Evolutionary conservation across 2,888 invertebrate genomes (phyloP).

Genomic region (Dioctria linearis): DNA sequence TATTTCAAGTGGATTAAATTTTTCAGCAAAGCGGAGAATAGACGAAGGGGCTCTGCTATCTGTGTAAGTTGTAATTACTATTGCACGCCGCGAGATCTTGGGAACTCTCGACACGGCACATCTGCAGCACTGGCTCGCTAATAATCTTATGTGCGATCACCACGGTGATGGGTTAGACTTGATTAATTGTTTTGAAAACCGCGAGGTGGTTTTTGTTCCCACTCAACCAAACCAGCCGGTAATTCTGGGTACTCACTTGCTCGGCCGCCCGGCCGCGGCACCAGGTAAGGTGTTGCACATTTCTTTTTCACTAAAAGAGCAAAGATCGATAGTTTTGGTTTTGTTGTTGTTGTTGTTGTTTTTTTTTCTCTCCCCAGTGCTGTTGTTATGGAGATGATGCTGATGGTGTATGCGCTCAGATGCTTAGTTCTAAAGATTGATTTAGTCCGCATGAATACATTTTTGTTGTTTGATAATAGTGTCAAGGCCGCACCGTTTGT

Average conservation of each 20-base stretch:
- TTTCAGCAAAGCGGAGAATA: slow-evolving; percentile 38
- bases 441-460: slow-evolving; percentile 3
- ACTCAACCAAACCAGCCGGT: background rate
- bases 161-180: slow-evolving; percentile 17
- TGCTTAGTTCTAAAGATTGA: slow-evolving; percentile 17
- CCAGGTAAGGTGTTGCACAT: slow-evolving; percentile 8
- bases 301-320: background rate
- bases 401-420: background rate
- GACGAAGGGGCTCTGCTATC: background rate
- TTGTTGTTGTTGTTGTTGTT: too few relatives aligned
- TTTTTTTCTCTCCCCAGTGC: too few relatives aligned
- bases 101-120: background rate
- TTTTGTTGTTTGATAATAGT: slow-evolving; percentile 18
- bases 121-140: slow-evolving; percentile 20
- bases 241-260: too few relatives aligned
- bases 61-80: slow-evolving; percentile 36
- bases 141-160: slow-evolving; percentile 10
- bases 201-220: slow-evolving; percentile 12
- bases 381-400: too few relatives aligned
- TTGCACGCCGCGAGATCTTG: slow-evolving; percentile 15
- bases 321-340: too few relatives aligned
- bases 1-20: slow-evolving; percentile 22
- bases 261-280: background rate
- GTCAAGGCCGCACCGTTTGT: slow-evolving; percentile 29
- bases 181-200: slow-evolving; percentile 43